Conservation (phyloP, 1,140 invertebrate species). For the Apis dorsata region DNA sequence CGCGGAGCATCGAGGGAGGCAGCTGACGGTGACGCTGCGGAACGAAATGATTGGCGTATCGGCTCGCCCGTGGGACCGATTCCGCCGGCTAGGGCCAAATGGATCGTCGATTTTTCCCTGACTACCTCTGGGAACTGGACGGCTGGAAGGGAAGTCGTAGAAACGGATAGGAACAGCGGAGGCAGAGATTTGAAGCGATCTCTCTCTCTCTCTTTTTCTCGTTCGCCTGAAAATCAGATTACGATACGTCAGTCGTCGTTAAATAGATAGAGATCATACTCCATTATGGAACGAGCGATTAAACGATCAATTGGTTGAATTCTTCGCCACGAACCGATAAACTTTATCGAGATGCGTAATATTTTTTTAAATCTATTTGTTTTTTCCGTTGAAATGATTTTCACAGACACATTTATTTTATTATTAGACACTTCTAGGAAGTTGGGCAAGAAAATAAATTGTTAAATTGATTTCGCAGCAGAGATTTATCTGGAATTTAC, state of each 20-base stretch:
- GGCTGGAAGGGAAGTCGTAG: not conserved
- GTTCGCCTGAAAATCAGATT: not conserved
- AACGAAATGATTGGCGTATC: conserved; percentile 57
- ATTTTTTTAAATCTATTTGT: no score
- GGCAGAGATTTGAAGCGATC: not conserved
- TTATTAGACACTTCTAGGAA: no score
- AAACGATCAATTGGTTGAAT: not conserved
- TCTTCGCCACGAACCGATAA: not conserved
- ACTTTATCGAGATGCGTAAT: no score
- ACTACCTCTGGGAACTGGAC: not conserved
- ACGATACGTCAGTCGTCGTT: not conserved
- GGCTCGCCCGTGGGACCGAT: conserved; percentile 44
- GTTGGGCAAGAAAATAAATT: no score
- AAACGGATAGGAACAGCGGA: not conserved
- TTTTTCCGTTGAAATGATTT: no score
- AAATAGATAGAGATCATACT: not conserved
- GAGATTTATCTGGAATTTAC: no score
- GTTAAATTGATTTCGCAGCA: no score
- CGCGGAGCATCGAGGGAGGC: conserved; percentile 12
- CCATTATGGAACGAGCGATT: not conserved
- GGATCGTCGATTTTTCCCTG: conserved; percentile 59
- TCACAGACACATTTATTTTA: no score
- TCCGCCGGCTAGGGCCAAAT: conserved; percentile 33
- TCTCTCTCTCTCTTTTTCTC: no score
- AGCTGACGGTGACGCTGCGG: conserved; percentile 44